phyloP scores from a whole-genome alignment of 2,113 vertebrate species.

The Anser brachyrhynchus region DNA sequence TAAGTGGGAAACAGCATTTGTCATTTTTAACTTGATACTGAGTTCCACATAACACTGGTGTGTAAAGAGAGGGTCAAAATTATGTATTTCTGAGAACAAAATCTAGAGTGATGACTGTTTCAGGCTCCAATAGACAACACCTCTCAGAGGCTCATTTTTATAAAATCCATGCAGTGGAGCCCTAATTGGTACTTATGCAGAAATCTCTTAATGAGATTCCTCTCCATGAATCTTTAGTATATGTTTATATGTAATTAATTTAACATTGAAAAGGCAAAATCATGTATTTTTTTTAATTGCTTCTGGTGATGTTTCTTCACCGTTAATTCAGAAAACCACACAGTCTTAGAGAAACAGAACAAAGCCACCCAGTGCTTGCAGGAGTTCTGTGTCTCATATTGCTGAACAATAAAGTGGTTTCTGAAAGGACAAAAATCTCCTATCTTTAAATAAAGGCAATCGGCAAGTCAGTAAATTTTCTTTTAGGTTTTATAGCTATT shows the following conservation, averaged over 20 bases:
- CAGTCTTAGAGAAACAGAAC: not conserved
- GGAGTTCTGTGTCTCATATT: not conserved
- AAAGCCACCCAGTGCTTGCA: not conserved
- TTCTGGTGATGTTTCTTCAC: not conserved
- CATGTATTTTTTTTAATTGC: not conserved
- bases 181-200: not conserved
- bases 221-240: not conserved
- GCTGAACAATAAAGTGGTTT: not conserved
- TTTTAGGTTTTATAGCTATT: not conserved
- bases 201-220: not conserved
- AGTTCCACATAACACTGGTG: not conserved
- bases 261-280: accelerated
- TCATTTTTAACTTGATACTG: not conserved
- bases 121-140: not conserved
- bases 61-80: not conserved
- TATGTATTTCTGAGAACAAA: not conserved
- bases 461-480: not conserved
- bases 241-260: not conserved
- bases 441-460: not conserved
- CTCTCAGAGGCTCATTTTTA: not conserved
- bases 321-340: not conserved
- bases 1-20: not conserved
- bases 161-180: not conserved
- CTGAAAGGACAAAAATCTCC: not conserved
- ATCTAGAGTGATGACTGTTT: not conserved